Evolutionary conservation across 2,888 invertebrate species (phyloP).

Genomic region (Dorcus parallelipipedus): DNA sequence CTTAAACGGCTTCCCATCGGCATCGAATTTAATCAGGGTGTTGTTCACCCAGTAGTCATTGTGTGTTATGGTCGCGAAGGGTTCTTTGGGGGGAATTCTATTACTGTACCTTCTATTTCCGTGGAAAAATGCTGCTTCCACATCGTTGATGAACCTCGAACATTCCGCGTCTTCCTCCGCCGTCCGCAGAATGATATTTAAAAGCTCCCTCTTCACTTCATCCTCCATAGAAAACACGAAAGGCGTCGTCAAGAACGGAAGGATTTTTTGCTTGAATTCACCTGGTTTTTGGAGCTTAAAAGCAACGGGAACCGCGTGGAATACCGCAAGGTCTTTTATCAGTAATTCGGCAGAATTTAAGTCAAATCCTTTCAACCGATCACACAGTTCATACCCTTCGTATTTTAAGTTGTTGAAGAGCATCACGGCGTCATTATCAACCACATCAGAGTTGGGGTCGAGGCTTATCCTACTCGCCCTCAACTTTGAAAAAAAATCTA

Average conservation of each 20-base stretch:
- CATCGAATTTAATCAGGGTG: slow-evolving; percentile 50
- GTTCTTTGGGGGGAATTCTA: slow-evolving; percentile 40
- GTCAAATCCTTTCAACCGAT: slow-evolving; percentile 50
- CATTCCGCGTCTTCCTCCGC: neutral
- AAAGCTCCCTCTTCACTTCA: neutral
- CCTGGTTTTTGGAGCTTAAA: slow-evolving; percentile 48
- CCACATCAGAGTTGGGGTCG: slow-evolving; percentile 42
- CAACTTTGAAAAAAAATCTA: slow-evolving; percentile 45
- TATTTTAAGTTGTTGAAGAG: slow-evolving; percentile 53
- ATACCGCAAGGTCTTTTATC: slow-evolving; percentile 50
- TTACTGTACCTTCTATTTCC: slow-evolving; percentile 20
- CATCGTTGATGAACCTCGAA: neutral
- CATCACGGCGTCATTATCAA: slow-evolving; percentile 54
- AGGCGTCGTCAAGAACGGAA: slow-evolving; percentile 36
- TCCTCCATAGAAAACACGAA: neutral
- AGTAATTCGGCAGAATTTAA: slow-evolving; percentile 47
- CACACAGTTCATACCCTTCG: slow-evolving; percentile 47
- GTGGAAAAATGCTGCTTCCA: neutral
- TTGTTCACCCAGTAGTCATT: slow-evolving; percentile 61
- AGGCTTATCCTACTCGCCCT: slow-evolving; percentile 35
- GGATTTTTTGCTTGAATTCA: slow-evolving; percentile 40
- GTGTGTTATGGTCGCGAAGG: slow-evolving; percentile 55
- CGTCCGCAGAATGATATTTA: neutral
- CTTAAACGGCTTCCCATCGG: slow-evolving; percentile 20
- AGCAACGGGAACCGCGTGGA: slow-evolving; percentile 54